phyloP scores from a whole-genome alignment of 2,888 invertebrate genomes.

The Lepas anatifera region DNA sequence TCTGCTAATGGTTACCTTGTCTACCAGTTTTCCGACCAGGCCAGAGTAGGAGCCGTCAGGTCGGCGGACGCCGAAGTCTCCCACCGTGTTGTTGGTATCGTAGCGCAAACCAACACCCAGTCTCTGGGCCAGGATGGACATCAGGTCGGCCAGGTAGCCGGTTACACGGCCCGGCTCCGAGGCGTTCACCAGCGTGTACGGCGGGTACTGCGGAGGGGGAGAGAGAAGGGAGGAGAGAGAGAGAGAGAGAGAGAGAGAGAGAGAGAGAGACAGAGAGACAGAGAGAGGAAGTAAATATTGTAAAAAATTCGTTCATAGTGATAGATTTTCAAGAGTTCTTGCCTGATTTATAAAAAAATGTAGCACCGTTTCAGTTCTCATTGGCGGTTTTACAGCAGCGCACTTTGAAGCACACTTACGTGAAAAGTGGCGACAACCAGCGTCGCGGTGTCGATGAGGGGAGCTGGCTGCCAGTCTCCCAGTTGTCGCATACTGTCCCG shows the following conservation, averaged over 20 bases:
- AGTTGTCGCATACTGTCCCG: not conserved
- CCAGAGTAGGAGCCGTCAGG: not conserved
- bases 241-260: too few species aligned
- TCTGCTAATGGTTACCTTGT: not conserved
- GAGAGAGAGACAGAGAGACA: too few species aligned
- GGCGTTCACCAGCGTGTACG: not conserved
- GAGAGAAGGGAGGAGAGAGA: too few species aligned
- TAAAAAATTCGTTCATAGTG: too few species aligned
- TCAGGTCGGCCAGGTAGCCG: conserved; percentile 3
- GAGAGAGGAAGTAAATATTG: too few species aligned
- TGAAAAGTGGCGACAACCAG: not conserved
- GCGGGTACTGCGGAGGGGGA: not conserved
- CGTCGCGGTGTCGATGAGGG: not conserved
- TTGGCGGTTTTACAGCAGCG: not conserved
- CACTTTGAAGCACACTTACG: not conserved
- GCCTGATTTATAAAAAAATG: too few species aligned
- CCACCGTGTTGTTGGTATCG: not conserved
- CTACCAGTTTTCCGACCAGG: not conserved
- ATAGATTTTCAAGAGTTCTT: too few species aligned
- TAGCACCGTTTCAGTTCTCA: too few species aligned
- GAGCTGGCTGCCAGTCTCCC: not conserved
- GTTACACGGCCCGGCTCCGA: not conserved
- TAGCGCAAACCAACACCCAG: not conserved
- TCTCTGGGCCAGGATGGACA: not conserved
- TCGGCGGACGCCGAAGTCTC: not conserved